These are phyloP conservation scores for Tapirus indicus DNA, from an alignment of 2,797 vertebrate genomes.

Conservation along the genomic window DNA sequence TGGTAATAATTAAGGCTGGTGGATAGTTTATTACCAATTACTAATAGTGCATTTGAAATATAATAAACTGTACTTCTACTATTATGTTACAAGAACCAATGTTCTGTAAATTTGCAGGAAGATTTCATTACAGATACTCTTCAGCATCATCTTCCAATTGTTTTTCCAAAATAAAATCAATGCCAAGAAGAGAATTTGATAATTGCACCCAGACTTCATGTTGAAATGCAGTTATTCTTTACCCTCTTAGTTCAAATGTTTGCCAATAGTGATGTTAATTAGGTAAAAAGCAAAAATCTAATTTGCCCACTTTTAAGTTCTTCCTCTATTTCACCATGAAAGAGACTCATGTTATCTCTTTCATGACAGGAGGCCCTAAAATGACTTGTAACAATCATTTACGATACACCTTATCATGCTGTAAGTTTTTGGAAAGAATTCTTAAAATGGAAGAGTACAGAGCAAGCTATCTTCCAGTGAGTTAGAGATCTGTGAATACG, in stretches of 20 bases:
- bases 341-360: background rate
- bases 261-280: background rate
- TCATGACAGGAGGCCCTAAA: background rate
- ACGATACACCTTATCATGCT: background rate
- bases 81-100: background rate
- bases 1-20: background rate
- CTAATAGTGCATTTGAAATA: background rate
- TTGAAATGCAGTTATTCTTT: slow-evolving; percentile 47
- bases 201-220: slow-evolving; percentile 31
- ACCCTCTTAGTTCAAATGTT: background rate
- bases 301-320: background rate
- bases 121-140: background rate
- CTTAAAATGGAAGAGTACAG: background rate
- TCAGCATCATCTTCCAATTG: background rate
- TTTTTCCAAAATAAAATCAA: slow-evolving; percentile 74
- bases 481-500: background rate
- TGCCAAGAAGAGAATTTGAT: background rate
- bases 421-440: background rate
- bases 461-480: background rate
- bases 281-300: background rate
- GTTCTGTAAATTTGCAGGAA: background rate
- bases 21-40: background rate
- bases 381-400: background rate
- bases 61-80: background rate
- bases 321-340: background rate